These are phyloP conservation scores for Alectoris magna DNA, from an alignment of 2,797 vertebrate genomes.

Conservation along the genomic window DNA sequence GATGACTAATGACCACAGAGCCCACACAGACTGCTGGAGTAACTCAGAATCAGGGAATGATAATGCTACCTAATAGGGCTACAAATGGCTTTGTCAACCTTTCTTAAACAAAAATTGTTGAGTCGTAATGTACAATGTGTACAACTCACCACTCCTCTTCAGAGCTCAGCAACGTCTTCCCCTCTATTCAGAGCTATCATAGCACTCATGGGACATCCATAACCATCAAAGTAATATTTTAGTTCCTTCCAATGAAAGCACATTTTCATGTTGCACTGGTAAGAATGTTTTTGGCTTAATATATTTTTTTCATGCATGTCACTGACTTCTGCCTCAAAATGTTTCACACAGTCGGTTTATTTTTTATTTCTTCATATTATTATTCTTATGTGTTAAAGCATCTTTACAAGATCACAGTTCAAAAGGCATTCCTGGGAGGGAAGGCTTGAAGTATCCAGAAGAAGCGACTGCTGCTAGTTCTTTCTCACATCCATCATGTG, in stretches of 20 bases:
- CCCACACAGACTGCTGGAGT: not conserved
- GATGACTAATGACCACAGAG: not conserved
- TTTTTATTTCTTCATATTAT: not conserved
- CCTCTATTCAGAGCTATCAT: not conserved
- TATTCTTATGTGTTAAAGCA: not conserved
- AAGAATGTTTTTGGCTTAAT: not conserved
- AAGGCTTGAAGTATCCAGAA: not conserved
- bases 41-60: not conserved
- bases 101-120: not conserved
- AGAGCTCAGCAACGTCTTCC: not conserved
- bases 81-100: not conserved
- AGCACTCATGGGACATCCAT: not conserved
- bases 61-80: not conserved
- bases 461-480: not conserved
- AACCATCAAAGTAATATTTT: not conserved
- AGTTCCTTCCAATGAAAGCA: not conserved
- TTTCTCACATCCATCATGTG: not conserved
- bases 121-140: not conserved
- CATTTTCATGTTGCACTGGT: not conserved
- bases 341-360: not conserved
- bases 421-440: not conserved
- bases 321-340: not conserved
- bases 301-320: not conserved
- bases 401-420: not conserved
- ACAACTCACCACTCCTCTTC: not conserved